Conservation (phyloP, 2,888 invertebrate genomes). For the Stictocephala bisonia region DNA sequence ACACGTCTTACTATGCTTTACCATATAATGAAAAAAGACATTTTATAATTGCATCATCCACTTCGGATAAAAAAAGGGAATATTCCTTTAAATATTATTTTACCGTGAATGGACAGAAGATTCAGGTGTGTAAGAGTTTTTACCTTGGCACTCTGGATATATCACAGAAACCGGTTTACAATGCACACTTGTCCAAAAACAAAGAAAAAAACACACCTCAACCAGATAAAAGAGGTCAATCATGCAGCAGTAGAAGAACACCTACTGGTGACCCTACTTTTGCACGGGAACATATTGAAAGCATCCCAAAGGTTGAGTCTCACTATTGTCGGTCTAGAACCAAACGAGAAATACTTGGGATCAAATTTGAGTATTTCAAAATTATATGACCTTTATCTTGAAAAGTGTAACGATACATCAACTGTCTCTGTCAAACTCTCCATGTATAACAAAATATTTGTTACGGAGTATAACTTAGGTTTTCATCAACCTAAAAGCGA, state of each 20-base stretch:
- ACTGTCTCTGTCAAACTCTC: constrained; percentile 18
- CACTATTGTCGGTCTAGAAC: constrained; percentile 26
- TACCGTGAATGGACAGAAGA: constrained; percentile 1
- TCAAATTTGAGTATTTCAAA: constrained; percentile 24
- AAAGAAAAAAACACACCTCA: constrained; percentile 34
- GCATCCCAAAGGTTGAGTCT: constrained; percentile 19
- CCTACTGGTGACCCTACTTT: constrained; percentile 10
- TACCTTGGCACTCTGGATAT: constrained; percentile 25
- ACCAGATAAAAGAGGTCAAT: constrained; percentile 35
- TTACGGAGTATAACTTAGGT: constrained; percentile 15
- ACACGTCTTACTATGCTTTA: constrained; percentile 25
- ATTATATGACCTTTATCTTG: constrained; percentile 17
- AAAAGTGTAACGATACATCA: constrained; percentile 28
- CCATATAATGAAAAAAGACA: constrained; percentile 20
- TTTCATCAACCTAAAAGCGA: constrained; percentile 28
- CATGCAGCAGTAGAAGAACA: constrained; percentile 11
- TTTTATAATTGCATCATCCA: constrained; percentile 34
- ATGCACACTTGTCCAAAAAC: constrained; percentile 33
- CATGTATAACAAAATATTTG: constrained; percentile 27
- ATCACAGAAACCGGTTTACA: constrained; percentile 29
- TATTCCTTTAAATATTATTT: constrained; percentile 36
- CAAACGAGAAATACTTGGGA: constrained; percentile 7
- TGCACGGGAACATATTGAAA: constrained; percentile 26
- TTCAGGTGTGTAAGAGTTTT: constrained; percentile 12
- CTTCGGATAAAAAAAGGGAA: constrained; percentile 24